These are phyloP conservation scores for Porites lobata DNA, from an alignment of 92 coral and sea anemone genomes.

Conservation along the genomic window DNA sequence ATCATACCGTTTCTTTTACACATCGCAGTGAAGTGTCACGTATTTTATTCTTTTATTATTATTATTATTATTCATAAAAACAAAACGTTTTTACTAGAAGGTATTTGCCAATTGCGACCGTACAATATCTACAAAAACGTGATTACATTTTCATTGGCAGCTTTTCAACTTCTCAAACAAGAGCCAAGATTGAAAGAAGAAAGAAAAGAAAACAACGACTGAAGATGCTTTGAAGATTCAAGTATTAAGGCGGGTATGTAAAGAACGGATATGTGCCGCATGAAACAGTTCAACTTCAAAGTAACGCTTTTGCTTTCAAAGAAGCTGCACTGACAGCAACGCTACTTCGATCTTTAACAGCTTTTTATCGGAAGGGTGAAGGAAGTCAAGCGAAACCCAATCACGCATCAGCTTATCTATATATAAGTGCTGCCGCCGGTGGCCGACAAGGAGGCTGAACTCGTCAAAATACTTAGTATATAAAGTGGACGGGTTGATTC, in stretches of 20 bases:
- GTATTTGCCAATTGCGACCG: neutral
- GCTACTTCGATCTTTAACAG: neutral
- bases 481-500: neutral
- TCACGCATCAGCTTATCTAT: conserved; percentile 12
- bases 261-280: neutral
- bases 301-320: neutral
- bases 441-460: too few relatives aligned
- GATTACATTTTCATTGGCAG: conserved; percentile 14
- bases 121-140: conserved; percentile 1
- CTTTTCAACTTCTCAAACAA: conserved; percentile 6
- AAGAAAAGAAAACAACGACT: neutral
- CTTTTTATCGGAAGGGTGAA: conserved; percentile 1
- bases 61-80: neutral
- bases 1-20: conserved; percentile 23
- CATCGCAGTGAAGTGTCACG: neutral
- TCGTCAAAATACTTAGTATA: too few relatives aligned
- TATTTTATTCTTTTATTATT: too few relatives aligned
- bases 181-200: neutral
- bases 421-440: neutral
- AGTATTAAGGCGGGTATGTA: neutral
- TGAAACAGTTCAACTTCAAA: neutral
- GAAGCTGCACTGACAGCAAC: neutral
- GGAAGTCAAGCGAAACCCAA: conserved; percentile 25
- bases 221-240: neutral
- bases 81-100: neutral